Evolutionary conservation across 2,797 vertebrate species (phyloP).

Genomic region (Cryptoprocta ferox): DNA sequence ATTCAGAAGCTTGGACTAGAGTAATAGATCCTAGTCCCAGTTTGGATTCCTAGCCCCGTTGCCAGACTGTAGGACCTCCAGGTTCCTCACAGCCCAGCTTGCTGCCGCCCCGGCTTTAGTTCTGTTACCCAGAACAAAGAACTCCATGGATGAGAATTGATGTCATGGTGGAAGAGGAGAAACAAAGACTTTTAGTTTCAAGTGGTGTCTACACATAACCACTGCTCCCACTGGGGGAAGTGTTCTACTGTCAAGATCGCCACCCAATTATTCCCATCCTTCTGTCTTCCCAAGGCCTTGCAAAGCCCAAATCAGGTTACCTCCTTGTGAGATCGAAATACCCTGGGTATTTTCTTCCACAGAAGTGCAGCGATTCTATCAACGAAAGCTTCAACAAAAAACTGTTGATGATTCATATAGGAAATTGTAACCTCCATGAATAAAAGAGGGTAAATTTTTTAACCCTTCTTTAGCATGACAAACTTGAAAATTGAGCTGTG

Average conservation of each 20-base stretch:
- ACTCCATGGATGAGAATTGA: neutral
- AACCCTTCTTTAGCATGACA: conserved; percentile 5
- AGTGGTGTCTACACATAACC: neutral
- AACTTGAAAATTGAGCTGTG: neutral
- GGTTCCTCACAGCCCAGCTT: neutral
- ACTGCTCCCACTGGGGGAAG: neutral
- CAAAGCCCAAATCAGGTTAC: neutral
- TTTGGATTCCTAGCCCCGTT: neutral
- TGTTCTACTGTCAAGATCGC: neutral
- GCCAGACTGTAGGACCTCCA: neutral
- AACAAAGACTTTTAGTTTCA: neutral
- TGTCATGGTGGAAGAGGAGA: neutral
- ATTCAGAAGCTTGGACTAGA: neutral
- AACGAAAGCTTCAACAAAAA: conserved; percentile 40
- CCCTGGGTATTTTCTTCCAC: neutral
- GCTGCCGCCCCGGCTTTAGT: neutral
- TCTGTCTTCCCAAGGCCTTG: neutral
- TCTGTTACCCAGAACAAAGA: neutral
- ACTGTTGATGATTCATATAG: neutral
- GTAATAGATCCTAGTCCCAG: neutral
- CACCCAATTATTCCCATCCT: neutral
- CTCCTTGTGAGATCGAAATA: neutral
- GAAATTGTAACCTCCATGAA: conserved; percentile 26
- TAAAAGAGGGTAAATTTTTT: neutral
- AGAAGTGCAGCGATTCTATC: conserved; percentile 17